phyloP scores from a whole-genome alignment of 2,888 invertebrate species.

The Myopa tessellatipennis region DNA sequence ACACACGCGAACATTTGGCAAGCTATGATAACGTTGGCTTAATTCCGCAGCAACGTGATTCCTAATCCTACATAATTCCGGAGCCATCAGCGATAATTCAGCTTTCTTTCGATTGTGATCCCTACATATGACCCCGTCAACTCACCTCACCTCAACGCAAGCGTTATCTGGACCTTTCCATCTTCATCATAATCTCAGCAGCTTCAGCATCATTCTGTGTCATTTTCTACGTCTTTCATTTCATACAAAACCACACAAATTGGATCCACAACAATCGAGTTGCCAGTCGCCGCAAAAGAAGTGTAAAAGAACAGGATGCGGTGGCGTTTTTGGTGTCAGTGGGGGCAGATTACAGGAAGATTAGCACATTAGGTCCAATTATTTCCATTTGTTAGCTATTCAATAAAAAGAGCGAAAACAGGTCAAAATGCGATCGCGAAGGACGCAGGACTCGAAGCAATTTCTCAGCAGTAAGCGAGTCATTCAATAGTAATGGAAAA shows the following conservation, averaged over 20 bases:
- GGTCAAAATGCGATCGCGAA: conserved; percentile 38
- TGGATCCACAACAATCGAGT: too few relatives aligned
- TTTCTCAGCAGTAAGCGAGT: neutral
- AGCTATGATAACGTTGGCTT: neutral
- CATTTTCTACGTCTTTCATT: neutral
- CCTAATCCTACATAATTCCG: conserved; percentile 28
- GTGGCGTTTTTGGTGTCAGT: conserved; percentile 4
- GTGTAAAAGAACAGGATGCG: neutral
- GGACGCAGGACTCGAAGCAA: conserved; percentile 2
- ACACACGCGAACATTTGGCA: neutral
- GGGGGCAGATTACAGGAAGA: conserved; percentile 50
- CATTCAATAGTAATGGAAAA: conserved; percentile 41
- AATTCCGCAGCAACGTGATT: neutral
- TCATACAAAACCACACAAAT: too few relatives aligned
- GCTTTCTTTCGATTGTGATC: neutral
- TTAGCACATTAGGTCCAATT: conserved; percentile 55
- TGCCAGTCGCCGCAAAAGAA: too few relatives aligned
- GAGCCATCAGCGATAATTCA: conserved; percentile 19
- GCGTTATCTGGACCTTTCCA: conserved; percentile 2
- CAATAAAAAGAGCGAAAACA: conserved; percentile 49
- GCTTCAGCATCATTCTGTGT: conserved; percentile 9
- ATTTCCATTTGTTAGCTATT: conserved; percentile 51
- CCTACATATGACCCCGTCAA: neutral
- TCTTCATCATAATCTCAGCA: conserved; percentile 22
- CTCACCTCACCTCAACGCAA: neutral